Base-by-base conservation (phyloP, 2,113 vertebrate genomes). In the Anthoscopus minutus region DNA sequence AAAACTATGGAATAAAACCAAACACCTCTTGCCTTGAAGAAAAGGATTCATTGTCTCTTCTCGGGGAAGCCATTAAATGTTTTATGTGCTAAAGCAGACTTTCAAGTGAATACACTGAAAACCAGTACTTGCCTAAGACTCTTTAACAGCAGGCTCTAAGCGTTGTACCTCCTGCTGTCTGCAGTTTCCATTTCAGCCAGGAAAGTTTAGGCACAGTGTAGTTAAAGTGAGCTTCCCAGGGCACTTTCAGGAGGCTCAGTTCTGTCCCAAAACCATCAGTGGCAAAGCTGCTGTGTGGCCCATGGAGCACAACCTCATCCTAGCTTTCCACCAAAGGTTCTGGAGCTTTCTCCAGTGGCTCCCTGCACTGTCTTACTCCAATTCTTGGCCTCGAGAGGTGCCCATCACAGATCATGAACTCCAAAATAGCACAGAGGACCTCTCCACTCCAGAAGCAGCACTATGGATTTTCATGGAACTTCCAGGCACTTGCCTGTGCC, bases 301-400 rank as follows among this genome's bases (percentile, higher is more conserved):
- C 3, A 1, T 0, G 0, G 25, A 25, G 7, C 51, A 88, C 48
- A 79, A 76, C 24, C 17, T 80, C 27, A 21, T 15, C 56, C 33
- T 11, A 72, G 45, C 22, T 76, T 76, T 82, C 56, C 9, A 42
- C 15, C 40, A 74, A 70, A 45, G 16, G 9, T 10, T 48, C 19
- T 53, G 23, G n/a, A 86, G 73, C 38, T 30, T 35, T 56, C n/a
- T 65, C 33, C 37, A 6, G 37, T 7, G 60, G 30, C 7, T 89
- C 28, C 10, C 79, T 45, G 42, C 33, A 11, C 35, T 53, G 24
- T 33, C 23, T 61, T 69, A 27, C 53, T 77, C 25, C 58, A 64
- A 25, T 21, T 84, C 38, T 86, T 7, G 35, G 57, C 30, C 17
- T 69, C 8, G 1, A 82, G 45, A 69, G 19, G 30, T 27, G 1